Conservation (phyloP, 2,797 vertebrate species). For the Phrynocephalus guinanensis region DNA sequence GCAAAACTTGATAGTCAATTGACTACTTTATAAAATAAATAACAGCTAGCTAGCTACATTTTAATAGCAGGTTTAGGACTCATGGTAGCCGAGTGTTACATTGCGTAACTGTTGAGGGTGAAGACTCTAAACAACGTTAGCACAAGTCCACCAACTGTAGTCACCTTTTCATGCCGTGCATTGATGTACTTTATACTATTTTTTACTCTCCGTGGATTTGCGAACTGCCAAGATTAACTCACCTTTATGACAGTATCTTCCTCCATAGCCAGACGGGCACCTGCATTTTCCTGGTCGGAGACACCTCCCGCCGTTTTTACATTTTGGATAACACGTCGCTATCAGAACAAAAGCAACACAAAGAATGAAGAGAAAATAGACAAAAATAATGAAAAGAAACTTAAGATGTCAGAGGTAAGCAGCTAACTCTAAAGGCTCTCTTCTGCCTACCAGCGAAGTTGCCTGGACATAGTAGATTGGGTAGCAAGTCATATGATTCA, state of each 20-base stretch:
- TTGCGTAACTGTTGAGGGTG: neutral
- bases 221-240: slow-evolving; percentile 26
- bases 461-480: neutral
- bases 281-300: slow-evolving; percentile 89
- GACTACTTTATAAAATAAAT: neutral
- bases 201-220: neutral
- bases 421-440: neutral
- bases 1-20: neutral
- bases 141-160: neutral
- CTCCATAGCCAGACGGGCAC: slow-evolving; percentile 84
- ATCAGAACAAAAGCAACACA: slow-evolving; percentile 18
- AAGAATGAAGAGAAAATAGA: neutral
- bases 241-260: slow-evolving; percentile 90
- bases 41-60: no score
- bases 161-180: neutral
- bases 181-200: neutral
- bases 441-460: neutral
- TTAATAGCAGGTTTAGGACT: no score
- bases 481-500: neutral
- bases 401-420: no score
- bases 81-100: neutral
- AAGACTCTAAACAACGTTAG: neutral
- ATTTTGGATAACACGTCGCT: slow-evolving; percentile 90
- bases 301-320: slow-evolving; percentile 88
- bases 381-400: neutral